phyloP scores from a whole-genome alignment of 1,140 invertebrate genomes.

The Drosophila sulfurigaster region DNA sequence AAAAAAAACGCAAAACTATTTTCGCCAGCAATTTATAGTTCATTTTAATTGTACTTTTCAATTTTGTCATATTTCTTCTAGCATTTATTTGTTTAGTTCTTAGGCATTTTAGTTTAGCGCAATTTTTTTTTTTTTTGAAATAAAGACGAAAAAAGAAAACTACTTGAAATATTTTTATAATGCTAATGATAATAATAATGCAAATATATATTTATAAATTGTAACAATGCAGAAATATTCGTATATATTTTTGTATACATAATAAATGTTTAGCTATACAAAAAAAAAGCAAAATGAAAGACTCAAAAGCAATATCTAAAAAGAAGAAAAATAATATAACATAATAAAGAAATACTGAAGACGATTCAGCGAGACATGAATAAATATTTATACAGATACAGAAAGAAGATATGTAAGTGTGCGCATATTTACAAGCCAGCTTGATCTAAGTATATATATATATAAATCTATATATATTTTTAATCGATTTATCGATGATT shows the following conservation, averaged over 20 bases:
- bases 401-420: conserved; percentile 23
- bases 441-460: conserved; percentile 29
- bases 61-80: conserved; percentile 71
- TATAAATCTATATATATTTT: conserved; percentile 16
- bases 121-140: conserved; percentile 73
- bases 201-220: conserved; percentile 60
- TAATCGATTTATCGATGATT: conserved; percentile 46
- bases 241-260: conserved; percentile 38
- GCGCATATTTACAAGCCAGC: conserved; percentile 47
- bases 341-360: conserved; percentile 33
- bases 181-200: conserved; percentile 44
- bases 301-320: conserved; percentile 82
- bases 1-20: conserved; percentile 1
- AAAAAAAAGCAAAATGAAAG: conserved; percentile 62
- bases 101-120: conserved; percentile 70
- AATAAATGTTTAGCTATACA: conserved; percentile 52
- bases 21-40: conserved; percentile 46
- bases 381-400: conserved; percentile 22
- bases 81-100: conserved; percentile 68
- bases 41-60: conserved; percentile 45
- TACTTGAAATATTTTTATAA: conserved; percentile 57
- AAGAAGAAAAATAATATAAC: conserved; percentile 22
- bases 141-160: conserved; percentile 38
- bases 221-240: conserved; percentile 27
- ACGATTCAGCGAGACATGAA: conserved; percentile 29